Base-by-base conservation (phyloP, 1,140 invertebrate species). In the Polyergus mexicanus region DNA sequence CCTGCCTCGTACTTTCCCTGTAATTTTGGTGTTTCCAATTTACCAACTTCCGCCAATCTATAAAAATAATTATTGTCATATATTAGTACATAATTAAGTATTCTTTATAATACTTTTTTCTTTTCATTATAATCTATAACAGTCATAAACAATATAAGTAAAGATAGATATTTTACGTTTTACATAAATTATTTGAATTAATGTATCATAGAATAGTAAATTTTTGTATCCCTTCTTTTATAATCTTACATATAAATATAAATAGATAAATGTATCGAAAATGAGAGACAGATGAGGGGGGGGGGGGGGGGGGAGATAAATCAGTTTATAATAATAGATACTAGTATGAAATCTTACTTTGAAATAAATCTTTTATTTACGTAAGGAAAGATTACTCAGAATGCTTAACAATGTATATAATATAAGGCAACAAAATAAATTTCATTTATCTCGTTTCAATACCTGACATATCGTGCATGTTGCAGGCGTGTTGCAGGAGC, bases 1-100 rank as follows among this genome's bases (percentile, higher is more conserved):
- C 99, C 98, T 16, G 98, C 99, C 92, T 98, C 98, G 96, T 99
- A 99, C 95, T 98, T 98, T 56, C 98, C 98, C 86, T 97, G 96
- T 60, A 97, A 94, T 96, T 98, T 98, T 56, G 98, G 98, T 65
- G 96, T 95, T 95, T 98, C 98, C 85, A 98, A 94, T 91, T 96
- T 96, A 28, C 98, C 98, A 72, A 98, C 97, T 95, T 98, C 97
- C n/a, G 97, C 96, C 80, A 98, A 95, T 95, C 97, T 97, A 38
- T 1, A 89, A 91, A 58, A 35, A 3, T 11, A 76, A n/a, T 47
- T 58, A 47, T 58, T 63, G 13, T 4, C 4, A 58, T 74, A 51
- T 32, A 54, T 65, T 60, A 51, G 22, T 28, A 66, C n/a, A 60
- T 68, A n/a, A 58, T 66, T 25, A 72, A 60, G 10, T 51, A 35